Evolutionary conservation across 2,113 vertebrate genomes (phyloP).

Genomic region (Monopterus albus): DNA sequence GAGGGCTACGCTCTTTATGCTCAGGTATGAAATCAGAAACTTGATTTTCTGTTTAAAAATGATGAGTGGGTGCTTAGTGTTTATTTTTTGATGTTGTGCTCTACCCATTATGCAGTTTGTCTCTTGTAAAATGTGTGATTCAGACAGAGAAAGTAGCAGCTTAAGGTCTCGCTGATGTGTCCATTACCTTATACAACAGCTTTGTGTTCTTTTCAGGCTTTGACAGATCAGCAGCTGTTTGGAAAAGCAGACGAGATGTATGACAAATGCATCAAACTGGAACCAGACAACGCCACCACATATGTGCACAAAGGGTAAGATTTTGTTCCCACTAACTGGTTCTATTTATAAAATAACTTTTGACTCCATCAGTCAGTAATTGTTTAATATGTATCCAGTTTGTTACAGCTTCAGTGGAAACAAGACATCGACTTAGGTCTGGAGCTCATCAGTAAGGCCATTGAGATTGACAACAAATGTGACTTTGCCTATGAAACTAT

Average conservation of each 20-base stretch:
- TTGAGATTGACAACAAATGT: conserved; percentile 99
- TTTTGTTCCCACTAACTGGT: background rate
- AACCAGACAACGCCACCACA: conserved; percentile 97
- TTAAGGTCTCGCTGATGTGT: no score
- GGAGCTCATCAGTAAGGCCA: conserved; percentile 98
- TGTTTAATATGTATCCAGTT: conserved; percentile 76
- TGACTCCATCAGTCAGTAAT: background rate
- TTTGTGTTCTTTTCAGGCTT: conserved; percentile 81
- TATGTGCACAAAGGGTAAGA: conserved; percentile 98
- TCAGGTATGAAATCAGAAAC: conserved; percentile 84
- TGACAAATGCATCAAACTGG: conserved; percentile 97
- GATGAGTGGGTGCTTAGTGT: background rate
- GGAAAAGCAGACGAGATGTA: conserved; percentile 99
- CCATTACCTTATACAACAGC: no score
- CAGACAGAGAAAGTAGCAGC: no score
- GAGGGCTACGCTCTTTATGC: conserved; percentile 98
- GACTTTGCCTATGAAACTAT: conserved; percentile 99
- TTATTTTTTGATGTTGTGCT: no score
- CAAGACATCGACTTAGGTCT: conserved; percentile 96
- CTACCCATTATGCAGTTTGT: background rate
- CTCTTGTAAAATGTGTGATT: background rate
- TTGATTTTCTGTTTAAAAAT: background rate
- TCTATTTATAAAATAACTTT: no score
- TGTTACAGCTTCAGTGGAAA: conserved; percentile 99
- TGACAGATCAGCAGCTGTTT: conserved; percentile 99